Percentiles rank a stretch among this genome's conserved stretches.
Evolutionary conservation across 2,888 invertebrate species (phyloP).

Genomic region (Busseola fusca): DNA sequence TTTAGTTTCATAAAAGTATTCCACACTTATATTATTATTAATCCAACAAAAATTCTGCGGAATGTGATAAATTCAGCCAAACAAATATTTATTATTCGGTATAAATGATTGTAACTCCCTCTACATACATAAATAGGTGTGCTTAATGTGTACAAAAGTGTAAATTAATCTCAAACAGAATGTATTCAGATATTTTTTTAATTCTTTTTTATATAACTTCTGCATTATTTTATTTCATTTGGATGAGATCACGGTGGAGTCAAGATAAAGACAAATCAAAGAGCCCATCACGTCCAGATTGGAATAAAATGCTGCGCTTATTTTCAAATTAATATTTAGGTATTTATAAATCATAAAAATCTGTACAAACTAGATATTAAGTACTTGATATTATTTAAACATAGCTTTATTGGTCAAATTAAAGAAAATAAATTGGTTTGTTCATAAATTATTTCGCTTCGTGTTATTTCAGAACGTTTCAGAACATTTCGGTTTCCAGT

Average conservation of each 20-base stretch:
- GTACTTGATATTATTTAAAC: slow-evolving; percentile 57
- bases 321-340: slow-evolving; percentile 29
- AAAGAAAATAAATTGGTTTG: slow-evolving; percentile 70
- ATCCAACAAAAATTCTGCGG: neutral
- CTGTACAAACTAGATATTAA: slow-evolving; percentile 67
- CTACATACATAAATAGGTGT: neutral
- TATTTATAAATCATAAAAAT: slow-evolving; percentile 44
- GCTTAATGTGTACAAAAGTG: neutral
- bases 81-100: neutral
- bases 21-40: neutral
- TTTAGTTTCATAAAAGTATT: neutral
- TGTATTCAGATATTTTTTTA: neutral
- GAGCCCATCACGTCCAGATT: neutral
- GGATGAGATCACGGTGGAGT: neutral
- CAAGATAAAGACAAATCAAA: neutral
- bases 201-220: slow-evolving; percentile 7
- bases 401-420: slow-evolving; percentile 60
- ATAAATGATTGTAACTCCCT: neutral
- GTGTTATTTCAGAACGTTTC: slow-evolving; percentile 23
- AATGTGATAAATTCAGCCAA: neutral
- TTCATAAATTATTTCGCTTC: slow-evolving; percentile 51
- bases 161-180: slow-evolving; percentile 8
- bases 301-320: neutral
- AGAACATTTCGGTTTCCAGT: neutral
- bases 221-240: neutral